These are phyloP conservation scores for Herpetotheres cachinnans DNA, from an alignment of 2,113 vertebrate genomes.

Conservation along the genomic window DNA sequence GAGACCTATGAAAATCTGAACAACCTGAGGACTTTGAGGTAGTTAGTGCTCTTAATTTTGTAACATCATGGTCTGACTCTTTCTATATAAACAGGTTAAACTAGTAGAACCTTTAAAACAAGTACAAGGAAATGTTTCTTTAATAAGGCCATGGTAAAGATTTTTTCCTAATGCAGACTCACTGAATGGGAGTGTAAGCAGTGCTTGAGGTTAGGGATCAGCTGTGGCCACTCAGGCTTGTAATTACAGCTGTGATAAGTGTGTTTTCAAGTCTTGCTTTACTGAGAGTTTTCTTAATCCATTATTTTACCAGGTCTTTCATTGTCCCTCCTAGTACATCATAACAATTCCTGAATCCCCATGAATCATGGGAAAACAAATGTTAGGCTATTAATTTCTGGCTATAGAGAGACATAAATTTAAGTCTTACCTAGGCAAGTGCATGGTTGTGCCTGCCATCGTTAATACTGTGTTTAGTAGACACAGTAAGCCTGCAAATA, in stretches of 20 bases:
- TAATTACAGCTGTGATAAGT: constrained; percentile 52
- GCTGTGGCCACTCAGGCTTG: constrained; percentile 8
- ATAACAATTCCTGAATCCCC: not conserved
- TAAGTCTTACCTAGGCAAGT: not conserved
- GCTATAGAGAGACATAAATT: not conserved
- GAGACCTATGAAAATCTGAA: not conserved
- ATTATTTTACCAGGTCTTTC: not conserved
- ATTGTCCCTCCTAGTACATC: not conserved
- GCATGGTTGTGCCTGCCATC: not conserved
- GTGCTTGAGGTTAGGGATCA: constrained; percentile 18
- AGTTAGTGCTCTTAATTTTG: not conserved
- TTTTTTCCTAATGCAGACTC: not conserved
- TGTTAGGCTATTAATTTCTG: not conserved
- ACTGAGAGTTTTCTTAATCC: constrained; percentile 32
- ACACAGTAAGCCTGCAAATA: not conserved
- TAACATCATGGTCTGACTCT: not conserved
- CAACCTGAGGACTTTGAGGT: not conserved
- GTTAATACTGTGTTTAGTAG: not conserved
- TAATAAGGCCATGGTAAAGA: not conserved
- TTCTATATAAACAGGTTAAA: not conserved
- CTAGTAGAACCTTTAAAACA: not conserved
- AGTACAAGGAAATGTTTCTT: not conserved
- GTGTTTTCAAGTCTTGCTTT: not conserved
- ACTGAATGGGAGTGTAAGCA: not conserved
- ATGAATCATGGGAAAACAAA: constrained; percentile 7